Conservation (phyloP, 2,113 vertebrate genomes). For the Lanius ludovicianus region DNA sequence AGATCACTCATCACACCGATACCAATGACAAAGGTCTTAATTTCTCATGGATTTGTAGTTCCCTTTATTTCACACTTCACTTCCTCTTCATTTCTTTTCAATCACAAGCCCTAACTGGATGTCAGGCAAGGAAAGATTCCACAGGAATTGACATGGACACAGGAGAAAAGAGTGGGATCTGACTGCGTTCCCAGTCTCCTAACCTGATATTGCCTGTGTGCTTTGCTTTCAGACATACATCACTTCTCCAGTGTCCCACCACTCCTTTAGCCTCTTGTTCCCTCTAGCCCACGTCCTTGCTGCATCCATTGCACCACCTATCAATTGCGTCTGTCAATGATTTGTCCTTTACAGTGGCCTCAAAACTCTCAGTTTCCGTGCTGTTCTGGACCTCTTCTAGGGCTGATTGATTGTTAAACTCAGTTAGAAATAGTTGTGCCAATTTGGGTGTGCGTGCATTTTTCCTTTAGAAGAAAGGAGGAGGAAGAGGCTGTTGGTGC, state of each 20-base stretch:
- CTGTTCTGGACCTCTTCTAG: not conserved
- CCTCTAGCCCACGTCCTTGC: not conserved
- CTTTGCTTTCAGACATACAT: not conserved
- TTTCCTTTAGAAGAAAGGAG: constrained; percentile 63
- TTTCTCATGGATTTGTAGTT: not conserved
- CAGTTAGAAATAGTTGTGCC: not conserved
- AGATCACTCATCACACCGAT: not conserved
- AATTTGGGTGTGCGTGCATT: not conserved
- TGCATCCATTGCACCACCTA: not conserved
- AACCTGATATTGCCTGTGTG: fast-evolving
- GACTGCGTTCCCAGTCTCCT: not conserved
- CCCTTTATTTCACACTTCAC: not conserved
- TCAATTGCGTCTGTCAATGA: not conserved
- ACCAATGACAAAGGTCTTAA: not conserved
- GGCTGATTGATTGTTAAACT: not conserved
- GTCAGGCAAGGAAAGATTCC: not conserved
- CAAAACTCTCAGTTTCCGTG: not conserved
- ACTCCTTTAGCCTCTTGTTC: not conserved
- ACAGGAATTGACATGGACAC: not conserved
- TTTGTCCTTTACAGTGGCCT: not conserved
- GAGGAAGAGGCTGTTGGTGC: constrained; percentile 78
- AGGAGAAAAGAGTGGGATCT: not conserved
- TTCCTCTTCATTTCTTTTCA: not conserved
- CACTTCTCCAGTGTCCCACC: not conserved
- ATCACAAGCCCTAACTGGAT: not conserved